phyloP scores from a whole-genome alignment of 1,140 invertebrate genomes.

The Archivesica marissinica region DNA sequence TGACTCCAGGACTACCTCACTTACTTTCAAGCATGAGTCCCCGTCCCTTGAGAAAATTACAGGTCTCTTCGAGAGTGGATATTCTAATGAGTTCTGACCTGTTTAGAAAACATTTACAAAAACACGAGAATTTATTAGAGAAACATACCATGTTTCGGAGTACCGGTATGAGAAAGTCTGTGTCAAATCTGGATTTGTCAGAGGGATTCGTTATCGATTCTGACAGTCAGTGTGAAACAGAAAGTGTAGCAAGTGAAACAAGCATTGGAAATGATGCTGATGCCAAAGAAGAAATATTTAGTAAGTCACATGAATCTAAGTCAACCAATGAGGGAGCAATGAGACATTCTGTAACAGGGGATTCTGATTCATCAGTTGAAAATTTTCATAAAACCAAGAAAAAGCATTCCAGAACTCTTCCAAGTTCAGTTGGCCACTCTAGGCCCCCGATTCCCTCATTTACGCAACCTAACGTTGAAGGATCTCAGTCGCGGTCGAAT shows the following conservation, averaged over 20 bases:
- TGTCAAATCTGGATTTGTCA: conserved; percentile 48
- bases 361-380: conserved; percentile 2
- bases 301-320: conserved; percentile 1
- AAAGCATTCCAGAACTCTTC: conserved; percentile 43
- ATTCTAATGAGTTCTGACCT: conserved; percentile 54
- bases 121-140: conserved; percentile 39
- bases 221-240: conserved; percentile 40
- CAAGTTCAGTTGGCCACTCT: conserved; percentile 16
- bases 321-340: neutral
- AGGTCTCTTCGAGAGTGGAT: conserved; percentile 57
- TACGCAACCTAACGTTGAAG: neutral
- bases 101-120: conserved; percentile 57
- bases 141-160: conserved; percentile 32
- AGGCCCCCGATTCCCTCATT: conserved; percentile 42
- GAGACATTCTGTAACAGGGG: conserved; percentile 36
- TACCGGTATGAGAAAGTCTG: conserved; percentile 48
- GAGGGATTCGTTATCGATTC: conserved; percentile 21
- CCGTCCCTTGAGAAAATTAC: conserved; percentile 35
- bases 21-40: conserved; percentile 30
- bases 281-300: neutral
- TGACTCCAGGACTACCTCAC: conserved; percentile 37
- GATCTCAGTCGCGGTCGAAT: neutral
- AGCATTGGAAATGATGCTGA: neutral
- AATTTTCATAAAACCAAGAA: conserved; percentile 23
- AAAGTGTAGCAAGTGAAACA: conserved; percentile 31